These are phyloP conservation scores for Planiliza haematocheilus DNA, from an alignment of 2,113 vertebrate genomes.

Conservation along the genomic window DNA sequence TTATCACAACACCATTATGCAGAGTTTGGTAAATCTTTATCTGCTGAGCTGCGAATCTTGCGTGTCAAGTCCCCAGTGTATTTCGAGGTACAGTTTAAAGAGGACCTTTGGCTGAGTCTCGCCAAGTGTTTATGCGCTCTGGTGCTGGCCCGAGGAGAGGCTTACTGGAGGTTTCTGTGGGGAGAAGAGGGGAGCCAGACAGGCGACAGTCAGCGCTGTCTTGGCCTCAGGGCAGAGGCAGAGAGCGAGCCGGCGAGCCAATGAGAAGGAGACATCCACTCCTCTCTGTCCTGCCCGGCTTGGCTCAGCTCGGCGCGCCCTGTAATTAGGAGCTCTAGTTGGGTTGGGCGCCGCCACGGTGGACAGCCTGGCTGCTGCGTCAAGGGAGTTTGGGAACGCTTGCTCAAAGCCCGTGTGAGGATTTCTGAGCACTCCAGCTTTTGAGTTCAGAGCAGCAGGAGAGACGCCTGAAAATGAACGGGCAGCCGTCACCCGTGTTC, in stretches of 20 bases:
- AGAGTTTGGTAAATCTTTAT: neutral
- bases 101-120: slow-evolving; percentile 18
- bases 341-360: slow-evolving; percentile 78
- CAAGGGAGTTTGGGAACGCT: slow-evolving; percentile 57
- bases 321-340: slow-evolving; percentile 77
- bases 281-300: slow-evolving; percentile 69
- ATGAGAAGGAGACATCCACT: slow-evolving; percentile 70
- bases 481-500: slow-evolving; percentile 79
- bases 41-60: neutral
- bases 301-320: slow-evolving; percentile 74
- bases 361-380: slow-evolving; percentile 69
- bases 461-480: slow-evolving; percentile 82
- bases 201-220: slow-evolving; percentile 74
- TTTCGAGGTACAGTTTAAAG: slow-evolving; percentile 4
- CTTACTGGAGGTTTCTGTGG: slow-evolving; percentile 76
- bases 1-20: slow-evolving; percentile 46
- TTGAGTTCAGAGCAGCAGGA: neutral
- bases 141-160: slow-evolving; percentile 51
- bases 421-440: neutral
- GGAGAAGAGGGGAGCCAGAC: slow-evolving; percentile 77
- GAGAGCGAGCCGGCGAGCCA: slow-evolving; percentile 63
- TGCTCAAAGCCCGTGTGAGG: slow-evolving; percentile 44
- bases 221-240: slow-evolving; percentile 71
- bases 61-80: neutral
- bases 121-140: slow-evolving; percentile 45